These are phyloP conservation scores for Marisa cornuarietis DNA, from an alignment of 1,140 invertebrate genomes.

Conservation along the genomic window DNA sequence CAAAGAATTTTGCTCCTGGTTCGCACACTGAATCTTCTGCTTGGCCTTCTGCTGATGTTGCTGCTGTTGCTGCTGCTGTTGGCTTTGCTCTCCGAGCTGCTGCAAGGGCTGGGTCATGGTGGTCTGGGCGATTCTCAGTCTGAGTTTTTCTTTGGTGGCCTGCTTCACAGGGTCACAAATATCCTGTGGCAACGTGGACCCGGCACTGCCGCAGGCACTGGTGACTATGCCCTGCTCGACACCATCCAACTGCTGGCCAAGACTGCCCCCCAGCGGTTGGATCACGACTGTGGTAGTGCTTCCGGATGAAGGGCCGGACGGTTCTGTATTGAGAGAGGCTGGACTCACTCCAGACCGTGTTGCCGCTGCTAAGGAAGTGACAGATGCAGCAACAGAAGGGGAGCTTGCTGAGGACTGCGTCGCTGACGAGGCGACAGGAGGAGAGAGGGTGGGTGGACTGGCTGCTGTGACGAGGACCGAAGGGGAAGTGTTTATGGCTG, in stretches of 20 bases:
- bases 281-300: no score
- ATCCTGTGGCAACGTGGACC: neutral
- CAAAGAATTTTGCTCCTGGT: neutral
- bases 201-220: no score
- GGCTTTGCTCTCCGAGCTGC: neutral
- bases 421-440: neutral
- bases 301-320: no score
- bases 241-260: no score
- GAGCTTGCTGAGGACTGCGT: neutral
- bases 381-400: no score
- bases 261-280: no score
- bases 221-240: no score
- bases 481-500: neutral
- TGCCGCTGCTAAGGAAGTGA: no score
- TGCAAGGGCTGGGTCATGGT: constrained; percentile 23
- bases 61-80: constrained; percentile 21
- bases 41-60: neutral
- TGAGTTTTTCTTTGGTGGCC: constrained; percentile 22
- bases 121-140: constrained; percentile 13
- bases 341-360: no score
- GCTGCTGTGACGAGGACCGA: neutral
- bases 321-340: no score
- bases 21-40: neutral
- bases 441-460: neutral
- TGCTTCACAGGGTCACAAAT: constrained; percentile 11